Conservation (phyloP, 2,888 invertebrate species). For the Magallana nippona region DNA sequence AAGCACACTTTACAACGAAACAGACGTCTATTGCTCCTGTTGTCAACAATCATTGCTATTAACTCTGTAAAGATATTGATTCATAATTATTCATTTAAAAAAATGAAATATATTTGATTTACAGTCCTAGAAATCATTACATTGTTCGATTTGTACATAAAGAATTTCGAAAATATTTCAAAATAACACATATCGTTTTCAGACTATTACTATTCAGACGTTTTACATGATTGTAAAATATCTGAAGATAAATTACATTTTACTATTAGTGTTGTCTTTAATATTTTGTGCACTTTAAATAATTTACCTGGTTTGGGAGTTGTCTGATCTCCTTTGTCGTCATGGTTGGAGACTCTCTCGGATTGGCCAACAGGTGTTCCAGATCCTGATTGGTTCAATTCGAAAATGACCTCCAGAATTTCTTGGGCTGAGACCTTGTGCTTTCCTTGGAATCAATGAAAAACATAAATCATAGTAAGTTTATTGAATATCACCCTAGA, state of each 20-base stretch:
- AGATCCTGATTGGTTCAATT: not conserved
- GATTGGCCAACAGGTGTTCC: not conserved
- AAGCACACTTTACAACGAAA: slow-evolving; percentile 31
- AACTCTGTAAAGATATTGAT: slow-evolving; percentile 11
- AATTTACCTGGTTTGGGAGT: too few relatives aligned
- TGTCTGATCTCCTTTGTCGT: too few relatives aligned
- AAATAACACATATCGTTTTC: too few relatives aligned
- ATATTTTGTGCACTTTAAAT: too few relatives aligned
- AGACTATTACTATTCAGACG: too few relatives aligned
- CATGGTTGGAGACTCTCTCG: not conserved
- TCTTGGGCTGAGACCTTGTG: slow-evolving; percentile 34
- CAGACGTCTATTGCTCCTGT: not conserved
- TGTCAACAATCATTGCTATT: not conserved
- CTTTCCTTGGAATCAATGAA: slow-evolving; percentile 1
- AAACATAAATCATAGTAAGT: too few relatives aligned
- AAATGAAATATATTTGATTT: not conserved
- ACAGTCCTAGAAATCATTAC: not conserved
- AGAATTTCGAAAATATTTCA: too few relatives aligned
- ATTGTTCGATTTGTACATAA: too few relatives aligned
- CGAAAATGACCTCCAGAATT: slow-evolving; percentile 28
- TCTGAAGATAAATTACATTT: too few relatives aligned
- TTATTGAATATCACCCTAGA: too few relatives aligned
- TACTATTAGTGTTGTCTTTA: too few relatives aligned
- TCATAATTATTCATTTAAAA: not conserved
- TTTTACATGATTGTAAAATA: too few relatives aligned